Base-by-base conservation (phyloP, 2,113 vertebrate genomes). In the Columba janthina region DNA sequence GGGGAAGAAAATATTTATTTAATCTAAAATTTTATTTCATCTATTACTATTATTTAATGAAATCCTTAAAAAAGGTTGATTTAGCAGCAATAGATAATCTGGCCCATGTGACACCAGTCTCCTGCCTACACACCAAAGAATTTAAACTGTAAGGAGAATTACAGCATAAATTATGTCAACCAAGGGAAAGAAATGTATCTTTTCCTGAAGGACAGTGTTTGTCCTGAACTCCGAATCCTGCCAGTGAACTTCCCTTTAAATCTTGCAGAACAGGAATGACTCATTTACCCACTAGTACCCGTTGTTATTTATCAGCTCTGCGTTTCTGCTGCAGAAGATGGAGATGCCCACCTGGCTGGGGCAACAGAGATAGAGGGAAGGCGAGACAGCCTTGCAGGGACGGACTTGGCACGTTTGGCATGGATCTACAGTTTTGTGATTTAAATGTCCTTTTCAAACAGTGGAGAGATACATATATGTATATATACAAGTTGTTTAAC, bases 1-100 rank as follows among this genome's bases (percentile, higher is more conserved):
- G 14, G 11, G 40, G 58, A 96, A 96, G 32, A 44, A 85, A 78
- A 96, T 82, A 13, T 9, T 1, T 80, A 28, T 82, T 90, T 93
- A 21, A 56, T 62, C 72, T 89, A 70, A 46, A 96, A 88, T 15
- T 9, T 1, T 80, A 28, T 82, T 90, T 93, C 22, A 51, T 62
- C 72, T 89, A 70, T 84, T 71, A 58, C 11, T 58, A 8, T 29
- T 56, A 73, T 71, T 48, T 70, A 57, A 40, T 48, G 12, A 85
- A 57, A 56, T 53, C 19, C 22, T 65, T 16, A 54, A 83, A 51
- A 79, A 53, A 38, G 4, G 20, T 48, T 48, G 28, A 36, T 51
- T 54, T 32, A 36, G 67, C 75, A 21, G 61, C 66, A 79, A 65
- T 19, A 24, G 20, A 50, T 50, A 24, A 88, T 58, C 12, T 58